Percentiles rank a stretch among this genome's conserved stretches.
Evolutionary conservation across 1,140 invertebrate genomes (phyloP).

Genomic region (Orussus abietinus): DNA sequence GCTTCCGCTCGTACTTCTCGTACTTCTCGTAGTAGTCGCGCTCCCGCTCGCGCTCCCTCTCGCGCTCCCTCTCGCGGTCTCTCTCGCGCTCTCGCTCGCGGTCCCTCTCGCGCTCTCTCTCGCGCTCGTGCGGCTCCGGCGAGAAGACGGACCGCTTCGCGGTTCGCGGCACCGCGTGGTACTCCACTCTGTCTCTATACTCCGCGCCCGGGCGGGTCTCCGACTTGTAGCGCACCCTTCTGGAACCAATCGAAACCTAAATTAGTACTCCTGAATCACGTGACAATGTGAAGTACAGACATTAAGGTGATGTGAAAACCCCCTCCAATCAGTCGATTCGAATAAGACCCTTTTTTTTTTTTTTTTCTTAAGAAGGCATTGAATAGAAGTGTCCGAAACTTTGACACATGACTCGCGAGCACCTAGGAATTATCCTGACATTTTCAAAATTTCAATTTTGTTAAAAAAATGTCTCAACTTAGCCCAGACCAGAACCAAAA

Average conservation of each 20-base stretch:
- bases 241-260: slow-evolving; percentile 15
- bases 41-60: slow-evolving; percentile 45
- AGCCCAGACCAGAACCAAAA: too few species aligned
- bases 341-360: too few species aligned
- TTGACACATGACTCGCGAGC: too few species aligned
- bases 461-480: too few species aligned
- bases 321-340: too few species aligned
- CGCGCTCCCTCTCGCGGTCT: slow-evolving; percentile 41
- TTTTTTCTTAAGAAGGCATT: too few species aligned
- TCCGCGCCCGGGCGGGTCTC: slow-evolving; percentile 37
- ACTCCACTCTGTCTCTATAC: slow-evolving; percentile 47
- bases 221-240: slow-evolving; percentile 46
- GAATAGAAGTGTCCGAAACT: too few species aligned
- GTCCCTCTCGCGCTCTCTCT: slow-evolving; percentile 26
- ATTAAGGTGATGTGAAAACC: too few species aligned
- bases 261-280: too few species aligned
- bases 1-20: slow-evolving; percentile 55
- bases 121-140: slow-evolving; percentile 38
- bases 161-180: slow-evolving; percentile 38
- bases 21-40: slow-evolving; percentile 31
- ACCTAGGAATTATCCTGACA: too few species aligned
- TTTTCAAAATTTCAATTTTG: too few species aligned
- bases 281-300: too few species aligned
- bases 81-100: slow-evolving; percentile 41
- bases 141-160: slow-evolving; percentile 40